Evolutionary conservation across 2,888 invertebrate genomes (phyloP).

Genomic region (Eurytoma californica): DNA sequence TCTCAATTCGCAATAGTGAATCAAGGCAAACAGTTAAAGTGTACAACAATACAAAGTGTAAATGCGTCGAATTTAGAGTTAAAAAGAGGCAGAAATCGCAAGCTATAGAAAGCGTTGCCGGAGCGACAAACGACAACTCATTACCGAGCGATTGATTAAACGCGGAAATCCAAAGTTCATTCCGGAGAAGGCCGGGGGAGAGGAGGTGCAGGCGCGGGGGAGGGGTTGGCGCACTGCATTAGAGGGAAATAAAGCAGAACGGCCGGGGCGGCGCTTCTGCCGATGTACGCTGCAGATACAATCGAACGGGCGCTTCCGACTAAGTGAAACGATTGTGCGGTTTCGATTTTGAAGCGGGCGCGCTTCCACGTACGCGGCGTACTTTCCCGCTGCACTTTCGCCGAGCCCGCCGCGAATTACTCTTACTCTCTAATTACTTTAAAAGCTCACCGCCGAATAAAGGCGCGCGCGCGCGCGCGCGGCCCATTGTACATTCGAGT

Average conservation of each 20-base stretch:
- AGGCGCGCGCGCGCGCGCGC: not conserved
- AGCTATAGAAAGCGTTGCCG: no score
- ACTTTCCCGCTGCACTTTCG: slow-evolving; percentile 9
- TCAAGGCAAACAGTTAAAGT: no score
- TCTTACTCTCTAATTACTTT: slow-evolving; percentile 40
- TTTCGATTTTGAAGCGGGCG: slow-evolving; percentile 3
- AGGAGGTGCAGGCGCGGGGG: no score
- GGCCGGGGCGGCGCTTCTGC: slow-evolving; percentile 8
- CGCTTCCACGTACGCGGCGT: not conserved
- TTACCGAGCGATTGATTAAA: not conserved
- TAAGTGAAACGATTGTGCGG: slow-evolving; percentile 9
- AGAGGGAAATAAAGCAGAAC: slow-evolving; percentile 28
- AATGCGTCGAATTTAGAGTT: no score
- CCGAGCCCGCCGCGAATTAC: slow-evolving; percentile 25
- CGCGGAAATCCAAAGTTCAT: slow-evolving; percentile 4
- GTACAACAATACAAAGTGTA: no score
- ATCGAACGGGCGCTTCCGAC: not conserved
- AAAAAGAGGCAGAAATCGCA: not conserved
- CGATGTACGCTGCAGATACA: not conserved
- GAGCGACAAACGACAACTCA: not conserved
- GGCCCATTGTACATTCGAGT: slow-evolving; percentile 22
- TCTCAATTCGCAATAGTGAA: no score
- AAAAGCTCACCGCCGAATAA: slow-evolving; percentile 15
- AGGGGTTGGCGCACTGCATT: not conserved
- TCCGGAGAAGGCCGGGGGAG: not conserved